Percentiles rank a stretch among this genome's conserved stretches.
phyloP scores from a whole-genome alignment of 2,888 invertebrate species.

The Drosophila borealis region DNA sequence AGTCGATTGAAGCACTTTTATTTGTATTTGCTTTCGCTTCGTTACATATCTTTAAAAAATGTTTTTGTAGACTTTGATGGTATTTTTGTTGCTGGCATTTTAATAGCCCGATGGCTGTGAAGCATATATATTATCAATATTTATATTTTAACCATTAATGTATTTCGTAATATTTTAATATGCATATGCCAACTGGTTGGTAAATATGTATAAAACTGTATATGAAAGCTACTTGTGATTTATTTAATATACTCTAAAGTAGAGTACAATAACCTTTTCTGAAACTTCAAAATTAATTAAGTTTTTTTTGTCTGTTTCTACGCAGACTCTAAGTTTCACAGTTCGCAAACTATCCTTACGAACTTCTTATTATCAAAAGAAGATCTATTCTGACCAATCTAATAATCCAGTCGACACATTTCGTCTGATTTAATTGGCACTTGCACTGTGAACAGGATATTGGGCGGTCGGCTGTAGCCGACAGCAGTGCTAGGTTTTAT shows the following conservation, averaged over 20 bases:
- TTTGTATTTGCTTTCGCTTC: conserved; percentile 2
- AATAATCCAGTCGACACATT: too few relatives aligned
- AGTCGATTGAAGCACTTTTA: neutral
- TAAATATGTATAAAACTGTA: conserved; percentile 1
- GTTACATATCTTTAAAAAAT: conserved; percentile 8
- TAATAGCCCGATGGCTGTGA: conserved; percentile 20
- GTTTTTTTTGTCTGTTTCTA: too few relatives aligned
- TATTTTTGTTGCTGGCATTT: conserved; percentile 6
- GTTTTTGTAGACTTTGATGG: conserved; percentile 7
- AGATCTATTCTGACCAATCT: too few relatives aligned
- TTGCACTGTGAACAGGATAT: neutral
- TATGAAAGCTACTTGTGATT: conserved; percentile 20
- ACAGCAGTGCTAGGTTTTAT: conserved; percentile 1
- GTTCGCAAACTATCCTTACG: too few relatives aligned
- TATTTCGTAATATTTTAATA: conserved; percentile 34
- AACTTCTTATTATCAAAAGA: too few relatives aligned
- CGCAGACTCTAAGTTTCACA: too few relatives aligned
- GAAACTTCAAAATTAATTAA: too few relatives aligned
- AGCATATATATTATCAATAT: conserved; percentile 46
- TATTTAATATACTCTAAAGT: conserved; percentile 1
- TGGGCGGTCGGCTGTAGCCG: neutral
- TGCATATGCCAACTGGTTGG: conserved; percentile 10
- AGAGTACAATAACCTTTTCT: neutral
- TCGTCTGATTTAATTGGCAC: too few relatives aligned
- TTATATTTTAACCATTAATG: conserved; percentile 44